Percentiles rank a stretch among this genome's conserved stretches.
Conservation (phyloP, 2,797 vertebrate species). For the Sternotherus odoratus region DNA sequence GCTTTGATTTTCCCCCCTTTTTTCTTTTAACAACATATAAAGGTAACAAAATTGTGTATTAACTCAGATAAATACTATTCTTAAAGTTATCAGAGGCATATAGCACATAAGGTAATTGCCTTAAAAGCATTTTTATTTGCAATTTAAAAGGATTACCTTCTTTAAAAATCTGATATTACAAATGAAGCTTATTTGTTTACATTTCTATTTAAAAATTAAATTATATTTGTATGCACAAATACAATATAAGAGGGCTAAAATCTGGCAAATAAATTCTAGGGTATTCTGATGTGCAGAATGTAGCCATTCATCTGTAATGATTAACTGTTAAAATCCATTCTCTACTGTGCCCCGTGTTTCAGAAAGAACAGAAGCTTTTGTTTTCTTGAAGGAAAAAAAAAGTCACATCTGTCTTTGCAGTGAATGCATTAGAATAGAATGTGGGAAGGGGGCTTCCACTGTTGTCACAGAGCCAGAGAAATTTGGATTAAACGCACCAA, state of each 20-base stretch:
- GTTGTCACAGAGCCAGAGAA: conserved; percentile 60
- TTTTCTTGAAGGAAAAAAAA: conserved; percentile 84
- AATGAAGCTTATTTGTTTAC: conserved; percentile 61
- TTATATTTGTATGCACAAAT: conserved; percentile 57
- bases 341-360: conserved; percentile 53
- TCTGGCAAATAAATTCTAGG: conserved; percentile 42
- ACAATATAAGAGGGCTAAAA: conserved; percentile 40
- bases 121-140: conserved; percentile 58
- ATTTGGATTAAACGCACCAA: conserved; percentile 42
- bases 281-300: conserved; percentile 63
- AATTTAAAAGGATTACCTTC: conserved; percentile 54
- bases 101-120: conserved; percentile 15
- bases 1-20: neutral
- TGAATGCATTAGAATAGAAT: conserved; percentile 63
- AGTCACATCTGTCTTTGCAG: conserved; percentile 69
- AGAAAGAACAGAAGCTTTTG: conserved; percentile 75
- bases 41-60: neutral
- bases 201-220: conserved; percentile 66
- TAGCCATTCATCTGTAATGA: conserved; percentile 69
- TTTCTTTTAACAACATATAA: neutral
- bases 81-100: conserved; percentile 37
- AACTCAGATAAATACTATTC: neutral
- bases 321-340: conserved; percentile 75
- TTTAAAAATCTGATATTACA: conserved; percentile 60
- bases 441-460: neutral